A percentile compares a stretch with the other conserved stretches of the same genome.
These are phyloP conservation scores for Loriculus beryllinus DNA, from an alignment of 2,797 vertebrate genomes.

Conservation along the genomic window DNA sequence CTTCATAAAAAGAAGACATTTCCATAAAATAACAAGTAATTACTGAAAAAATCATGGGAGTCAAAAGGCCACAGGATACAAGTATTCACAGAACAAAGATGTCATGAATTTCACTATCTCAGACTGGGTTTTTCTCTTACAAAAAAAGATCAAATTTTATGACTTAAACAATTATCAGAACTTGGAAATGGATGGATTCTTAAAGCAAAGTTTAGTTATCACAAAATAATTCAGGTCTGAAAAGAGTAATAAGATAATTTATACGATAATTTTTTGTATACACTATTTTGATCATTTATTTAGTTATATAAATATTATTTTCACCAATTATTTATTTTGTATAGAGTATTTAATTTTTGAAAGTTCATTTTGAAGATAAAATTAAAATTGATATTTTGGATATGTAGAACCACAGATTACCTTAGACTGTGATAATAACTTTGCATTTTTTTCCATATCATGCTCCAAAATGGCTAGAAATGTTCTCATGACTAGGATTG, in stretches of 20 bases:
- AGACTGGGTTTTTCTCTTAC: not conserved
- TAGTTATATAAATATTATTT: not conserved
- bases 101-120: not conserved
- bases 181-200: not conserved
- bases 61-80: not conserved
- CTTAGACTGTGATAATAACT: not conserved
- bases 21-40: not conserved
- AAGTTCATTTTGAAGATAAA: not conserved
- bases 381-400: not conserved
- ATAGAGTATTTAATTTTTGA: not conserved
- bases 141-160: not conserved
- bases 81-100: not conserved
- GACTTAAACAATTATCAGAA: not conserved
- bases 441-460: not conserved
- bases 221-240: not conserved
- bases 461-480: not conserved
- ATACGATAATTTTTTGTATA: not conserved
- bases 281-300: not conserved
- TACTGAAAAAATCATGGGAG: not conserved
- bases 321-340: not conserved
- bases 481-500: not conserved
- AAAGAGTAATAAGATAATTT: not conserved
- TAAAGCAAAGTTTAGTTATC: not conserved
- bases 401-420: not conserved
- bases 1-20: not conserved